Base-by-base conservation (phyloP, 2,888 invertebrate species). In the Athripsodes cinereus region DNA sequence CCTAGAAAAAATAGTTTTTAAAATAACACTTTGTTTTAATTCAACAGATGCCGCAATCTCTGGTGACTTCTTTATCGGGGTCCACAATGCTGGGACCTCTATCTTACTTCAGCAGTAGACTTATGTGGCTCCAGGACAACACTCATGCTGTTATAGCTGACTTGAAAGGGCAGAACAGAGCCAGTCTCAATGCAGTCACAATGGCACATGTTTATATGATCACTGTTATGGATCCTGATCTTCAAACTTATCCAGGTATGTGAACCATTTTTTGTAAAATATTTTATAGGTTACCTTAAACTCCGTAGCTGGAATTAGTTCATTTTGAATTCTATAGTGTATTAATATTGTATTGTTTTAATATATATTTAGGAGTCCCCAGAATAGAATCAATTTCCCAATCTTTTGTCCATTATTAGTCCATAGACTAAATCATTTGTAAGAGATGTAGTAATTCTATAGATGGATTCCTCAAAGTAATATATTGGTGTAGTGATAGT, bases 41-140 rank as follows among this genome's bases (percentile, higher is more conserved):
- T 40, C 52, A 52, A 11, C 49, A 79, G 78, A 70, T 76, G 35
- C 71, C 75, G n/a, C 70, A 72, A 11, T 71, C 76, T 1, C 65
- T 78, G 20, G 72, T 79, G 2, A 72, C 72, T 1, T 72, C 73
- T 26, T 65, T 78, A 44, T 68, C 72, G 0, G 76, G 74, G 59
- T 68, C 74, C 46, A 73, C 74, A 52, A 82, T 87, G 55, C 80
- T 85, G 65, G 89, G 90, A 5, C 87, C 90, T 0, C 71, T 92
- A 21, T 86, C 88, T 66, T 90, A 90, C 74, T 90, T 90, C 70
- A 87, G 91, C 62, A 86, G 87, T 35, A 85, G 91, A 1, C 75
- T 96, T 21, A 78, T 92, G 53, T 96, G 94, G 95, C 79, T 93
- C 1, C 86, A 88, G 67, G 86, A 87, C 58, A 82, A 85, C 22